phyloP scores from a whole-genome alignment of 1,140 invertebrate genomes.

The Trypoxylus dichotomus region DNA sequence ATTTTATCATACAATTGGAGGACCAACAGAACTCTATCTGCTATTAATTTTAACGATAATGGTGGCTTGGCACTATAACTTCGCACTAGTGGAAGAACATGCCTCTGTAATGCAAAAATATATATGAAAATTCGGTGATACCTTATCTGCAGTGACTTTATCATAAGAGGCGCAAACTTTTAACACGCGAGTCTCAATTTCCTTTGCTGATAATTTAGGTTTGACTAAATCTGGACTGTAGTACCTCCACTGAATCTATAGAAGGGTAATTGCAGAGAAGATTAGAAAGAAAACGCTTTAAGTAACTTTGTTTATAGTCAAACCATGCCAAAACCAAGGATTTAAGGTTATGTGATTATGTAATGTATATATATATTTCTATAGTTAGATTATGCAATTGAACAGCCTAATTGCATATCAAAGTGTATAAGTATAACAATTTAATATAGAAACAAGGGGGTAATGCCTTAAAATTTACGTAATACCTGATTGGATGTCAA shows the following conservation, averaged over 20 bases:
- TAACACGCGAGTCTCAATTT: conserved; percentile 73
- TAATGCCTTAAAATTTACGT: conserved; percentile 3
- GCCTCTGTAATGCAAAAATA: conserved; percentile 67
- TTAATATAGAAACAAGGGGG: background rate
- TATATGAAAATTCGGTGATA: conserved; percentile 54
- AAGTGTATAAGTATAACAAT: background rate
- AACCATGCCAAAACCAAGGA: background rate
- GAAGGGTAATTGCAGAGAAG: too few relatives aligned
- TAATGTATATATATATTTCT: background rate
- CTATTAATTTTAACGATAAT: conserved; percentile 79
- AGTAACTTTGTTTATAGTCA: too few relatives aligned
- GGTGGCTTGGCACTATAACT: conserved; percentile 74
- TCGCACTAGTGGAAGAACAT: conserved; percentile 60
- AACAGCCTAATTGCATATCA: background rate
- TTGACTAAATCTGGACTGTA: conserved; percentile 49
- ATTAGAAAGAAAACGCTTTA: too few relatives aligned
- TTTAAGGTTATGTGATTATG: conserved; percentile 26
- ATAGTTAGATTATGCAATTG: background rate
- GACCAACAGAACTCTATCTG: conserved; percentile 86
- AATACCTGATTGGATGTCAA: conserved; percentile 30
- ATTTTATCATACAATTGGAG: conserved; percentile 97
- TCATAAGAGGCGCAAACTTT: conserved; percentile 78
- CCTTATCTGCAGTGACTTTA: conserved; percentile 77
- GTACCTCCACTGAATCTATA: background rate
- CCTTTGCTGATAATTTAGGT: conserved; percentile 54